Base-by-base conservation (phyloP, 2,888 invertebrate species). In the Tetropium fuscum region DNA sequence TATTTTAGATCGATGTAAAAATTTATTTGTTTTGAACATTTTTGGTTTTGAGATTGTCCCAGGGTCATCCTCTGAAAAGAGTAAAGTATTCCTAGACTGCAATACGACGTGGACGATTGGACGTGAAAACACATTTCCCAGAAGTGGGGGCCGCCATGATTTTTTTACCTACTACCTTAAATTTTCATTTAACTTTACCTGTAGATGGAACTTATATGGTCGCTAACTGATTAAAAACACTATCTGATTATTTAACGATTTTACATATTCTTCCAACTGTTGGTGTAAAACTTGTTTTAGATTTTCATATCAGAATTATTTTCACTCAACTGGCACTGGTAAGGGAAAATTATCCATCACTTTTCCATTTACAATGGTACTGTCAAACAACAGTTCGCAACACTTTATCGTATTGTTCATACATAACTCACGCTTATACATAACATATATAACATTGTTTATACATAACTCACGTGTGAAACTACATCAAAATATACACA, bases 361-460 rank as follows among this genome's bases (percentile, higher is more conserved):
- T 25, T 25, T 25, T 2, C 4, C 4, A 25, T 4, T 25, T 4
- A n/a, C 25, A 25, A 7, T 4, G 25, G 25, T 25, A n/a, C 25
- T 25, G 25, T 25, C 25, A 25, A 4, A 25, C 2, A 25, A n/a
- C 2, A 25, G 25, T 2, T 25, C 20, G 15, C 8, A 7, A 16
- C 22, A 19, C 18, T 41, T 38, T 41, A 15, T 19, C 18, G 2
- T 18, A n/a, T 32, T 8, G 32, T 30, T 6, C 3, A 38, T 18
- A 38, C 30, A 30, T 20, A 10, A n/a, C 40, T 54, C n/a, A n/a
- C n/a, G n/a, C n/a, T n/a, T n/a, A n/a, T n/a, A n/a, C n/a, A n/a
- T n/a, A n/a, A n/a, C n/a, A n/a, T n/a, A n/a, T n/a, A n/a, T 57
- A 3, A 30, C 30, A 7, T 38, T 18, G 32, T 51, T 51, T 41